Evolutionary conservation across 64 coral and sea anemone species (phyloP).

Genomic region (Anthopleura sola): DNA sequence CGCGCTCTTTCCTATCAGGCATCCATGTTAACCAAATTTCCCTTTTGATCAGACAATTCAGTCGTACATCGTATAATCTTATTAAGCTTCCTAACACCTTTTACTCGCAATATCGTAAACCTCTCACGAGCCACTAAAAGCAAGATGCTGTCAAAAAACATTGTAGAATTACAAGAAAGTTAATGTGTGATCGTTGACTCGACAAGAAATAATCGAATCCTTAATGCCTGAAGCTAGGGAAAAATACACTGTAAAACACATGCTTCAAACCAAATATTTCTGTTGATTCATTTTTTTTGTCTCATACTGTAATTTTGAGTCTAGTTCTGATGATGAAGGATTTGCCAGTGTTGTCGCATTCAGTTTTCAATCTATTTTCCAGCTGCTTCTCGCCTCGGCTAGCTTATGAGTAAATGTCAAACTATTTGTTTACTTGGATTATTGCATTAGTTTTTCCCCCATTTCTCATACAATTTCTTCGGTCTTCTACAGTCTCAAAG

Average conservation of each 20-base stretch:
- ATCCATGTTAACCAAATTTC: neutral
- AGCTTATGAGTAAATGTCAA: neutral
- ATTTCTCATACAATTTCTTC: neutral
- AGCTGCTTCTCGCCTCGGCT: neutral
- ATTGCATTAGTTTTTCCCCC: neutral
- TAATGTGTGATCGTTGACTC: too few relatives aligned
- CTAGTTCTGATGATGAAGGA: too few relatives aligned
- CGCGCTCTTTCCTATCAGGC: neutral
- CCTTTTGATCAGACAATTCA: neutral
- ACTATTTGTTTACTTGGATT: neutral
- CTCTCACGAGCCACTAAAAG: too few relatives aligned
- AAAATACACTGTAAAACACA: neutral
- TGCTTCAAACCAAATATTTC: neutral
- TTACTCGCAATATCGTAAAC: too few relatives aligned
- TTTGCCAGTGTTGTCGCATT: too few relatives aligned
- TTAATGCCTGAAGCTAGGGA: neutral
- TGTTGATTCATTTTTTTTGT: neutral
- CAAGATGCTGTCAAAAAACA: too few relatives aligned
- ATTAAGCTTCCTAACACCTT: too few relatives aligned
- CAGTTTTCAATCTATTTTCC: neutral
- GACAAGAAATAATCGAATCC: too few relatives aligned
- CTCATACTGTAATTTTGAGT: too few relatives aligned
- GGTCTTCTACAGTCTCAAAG: neutral
- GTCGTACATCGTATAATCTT: too few relatives aligned
- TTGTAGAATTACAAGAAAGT: too few relatives aligned